Evolutionary conservation across 2,888 invertebrate genomes (phyloP), one percentile per base, ranked within the genome.

Genomic region (Eupithecia dodoneata): DNA sequence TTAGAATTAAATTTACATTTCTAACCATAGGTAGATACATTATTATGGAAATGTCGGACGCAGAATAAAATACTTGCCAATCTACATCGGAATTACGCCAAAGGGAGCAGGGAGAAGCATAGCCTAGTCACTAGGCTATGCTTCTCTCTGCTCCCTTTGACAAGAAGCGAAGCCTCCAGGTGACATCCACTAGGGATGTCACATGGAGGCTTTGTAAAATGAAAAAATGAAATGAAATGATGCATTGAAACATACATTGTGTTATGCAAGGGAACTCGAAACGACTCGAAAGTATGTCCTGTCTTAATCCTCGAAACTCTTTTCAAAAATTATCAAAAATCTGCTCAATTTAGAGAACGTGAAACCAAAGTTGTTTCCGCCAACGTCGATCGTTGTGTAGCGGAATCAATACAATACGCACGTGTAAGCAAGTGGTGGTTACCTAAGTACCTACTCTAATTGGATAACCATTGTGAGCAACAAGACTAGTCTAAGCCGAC

Each of bases 401-500:
- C 63, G 63, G n/a, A 78, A 78, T 65, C 73, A 55, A 75, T 75
- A 71, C 59, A 72, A 72, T 77, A 47, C 12, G 63, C 80, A 82
- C 78, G 79, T 81, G 80, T 79, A 59, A 67, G 74, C 67, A 73
- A 80, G 77, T 72, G 77, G 76, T 67, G 55, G 77, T 82, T 81
- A 81, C 80, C 75, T 80, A 80, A 82, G 75, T 71, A 66, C n/a
- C n/a, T n/a, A n/a, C 55, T 76, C 75, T 82, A 82, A 82, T 82
- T 81, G 82, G 81, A 82, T 82, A 82, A 82, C 81, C 18, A 74
- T 47, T 12, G 30, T 63, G 63, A 63, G 44, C 78, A 78, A 77
- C 77, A 70, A n/a, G 12, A 18, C 42, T 12, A 7, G 47, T 41
- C 41, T 41, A 6, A 66, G 42, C 66, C 42, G 66, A 42, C 66